These are phyloP conservation scores for Diadegma fenestrale DNA, from an alignment of 2,888 invertebrate species.

Conservation along the genomic window DNA sequence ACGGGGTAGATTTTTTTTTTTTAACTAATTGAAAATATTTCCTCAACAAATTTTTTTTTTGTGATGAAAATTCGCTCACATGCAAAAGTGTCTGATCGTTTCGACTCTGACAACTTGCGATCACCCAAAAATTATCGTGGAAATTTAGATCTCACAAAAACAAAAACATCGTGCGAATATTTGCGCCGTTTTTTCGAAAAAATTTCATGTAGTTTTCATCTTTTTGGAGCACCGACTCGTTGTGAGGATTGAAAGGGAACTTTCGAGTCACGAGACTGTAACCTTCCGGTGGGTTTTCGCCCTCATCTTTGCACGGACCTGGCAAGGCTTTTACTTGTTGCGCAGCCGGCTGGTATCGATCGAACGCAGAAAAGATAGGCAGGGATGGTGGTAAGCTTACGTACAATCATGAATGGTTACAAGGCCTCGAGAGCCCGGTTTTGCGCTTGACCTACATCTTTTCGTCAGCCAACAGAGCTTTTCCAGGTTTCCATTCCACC, in stretches of 20 bases:
- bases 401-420: slow-evolving; percentile 79
- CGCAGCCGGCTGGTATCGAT: slow-evolving; percentile 78
- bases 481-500: slow-evolving; percentile 20
- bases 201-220: not conserved
- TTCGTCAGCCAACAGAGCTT: slow-evolving; percentile 43
- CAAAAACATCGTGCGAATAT: not conserved
- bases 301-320: slow-evolving; percentile 19
- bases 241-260: not conserved
- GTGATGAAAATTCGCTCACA: not conserved
- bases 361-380: slow-evolving; percentile 67
- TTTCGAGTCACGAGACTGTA: not conserved
- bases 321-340: slow-evolving; percentile 78
- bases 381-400: slow-evolving; percentile 69
- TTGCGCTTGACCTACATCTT: slow-evolving; percentile 80
- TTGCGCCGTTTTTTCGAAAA: not conserved
- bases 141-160: not conserved
- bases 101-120: not conserved
- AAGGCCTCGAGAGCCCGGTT: slow-evolving; percentile 73
- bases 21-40: too few relatives aligned
- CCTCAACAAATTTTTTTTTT: too few relatives aligned
- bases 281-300: slow-evolving; percentile 18
- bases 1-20: not conserved
- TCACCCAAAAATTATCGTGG: not conserved
- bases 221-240: not conserved
- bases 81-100: not conserved